Evolutionary conservation across 1,140 invertebrate genomes (phyloP), one percentile per base, ranked within the genome.

Genomic region (Papilio machaon): DNA sequence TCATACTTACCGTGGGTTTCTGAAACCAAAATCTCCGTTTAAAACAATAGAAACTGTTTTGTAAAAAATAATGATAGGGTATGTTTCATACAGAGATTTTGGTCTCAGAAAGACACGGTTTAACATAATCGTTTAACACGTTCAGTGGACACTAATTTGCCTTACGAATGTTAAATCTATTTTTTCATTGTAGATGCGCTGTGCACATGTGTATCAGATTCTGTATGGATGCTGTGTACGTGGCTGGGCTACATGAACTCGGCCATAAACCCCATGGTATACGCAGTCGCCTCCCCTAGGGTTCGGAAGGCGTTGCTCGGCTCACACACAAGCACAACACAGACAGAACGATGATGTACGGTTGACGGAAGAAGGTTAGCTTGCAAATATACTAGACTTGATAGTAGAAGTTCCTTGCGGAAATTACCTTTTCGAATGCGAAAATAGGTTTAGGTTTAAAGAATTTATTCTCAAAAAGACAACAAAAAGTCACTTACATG

Each of bases 181-280:
- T 11, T 11, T 64, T 84, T 47, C 2, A 35, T 80, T 54, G 73
- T 38, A 92, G 90, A 92, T 85, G 88, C 91, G 4, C 52, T 92
- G 0, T 90, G 84, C 82, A 82, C 90, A 43, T 90, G 89, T 47
- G 86, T 92, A 0, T 78, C 54, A 9, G 87, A 87, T 13, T 47
- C 75, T 2, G 80, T 84, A 0, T 91, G 88, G 87, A 85, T 84
- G 38, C 89, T 87, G 89, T 90, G 90, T 54, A 91, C 91, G 47
- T 97, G 97, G 97, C 93, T 97, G 13, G 97, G 97, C 2, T 97
- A 97, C 91, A 95, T 96, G 81, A 97, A 97, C 94, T 97, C 96
- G 10, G 97, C 96, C 79, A 91, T 97, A 23, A 97, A 97, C 90
- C 97, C 97, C 3, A 95, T 97, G 80, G 97, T 97, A 80, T 97